phyloP scores from a whole-genome alignment of 2,113 vertebrate genomes.

The Neofelis nebulosa region DNA sequence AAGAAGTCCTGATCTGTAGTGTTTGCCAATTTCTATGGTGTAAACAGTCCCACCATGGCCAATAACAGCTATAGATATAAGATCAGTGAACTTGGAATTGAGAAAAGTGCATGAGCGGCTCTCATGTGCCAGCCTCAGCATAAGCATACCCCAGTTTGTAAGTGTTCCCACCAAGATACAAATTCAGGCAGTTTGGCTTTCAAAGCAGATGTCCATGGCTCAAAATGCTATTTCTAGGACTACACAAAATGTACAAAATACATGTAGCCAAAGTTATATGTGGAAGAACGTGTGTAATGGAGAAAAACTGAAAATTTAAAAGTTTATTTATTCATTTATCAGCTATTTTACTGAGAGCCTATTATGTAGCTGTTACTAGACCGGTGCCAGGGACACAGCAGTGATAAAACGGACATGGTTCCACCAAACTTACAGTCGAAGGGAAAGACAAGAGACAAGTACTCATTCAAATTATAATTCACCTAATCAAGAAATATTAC shows the following conservation, averaged over 20 bases:
- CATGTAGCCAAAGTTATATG: neutral
- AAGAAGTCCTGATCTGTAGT: neutral
- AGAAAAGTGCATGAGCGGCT: neutral
- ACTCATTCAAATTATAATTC: neutral
- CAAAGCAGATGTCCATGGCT: neutral
- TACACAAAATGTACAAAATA: neutral
- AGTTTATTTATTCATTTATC: neutral
- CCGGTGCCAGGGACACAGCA: neutral
- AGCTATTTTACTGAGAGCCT: neutral
- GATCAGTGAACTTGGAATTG: neutral
- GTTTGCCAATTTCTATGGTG: neutral
- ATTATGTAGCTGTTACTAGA: too few relatives aligned
- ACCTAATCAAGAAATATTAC: neutral
- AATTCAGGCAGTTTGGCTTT: neutral
- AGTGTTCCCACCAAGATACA: neutral
- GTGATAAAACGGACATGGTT: neutral
- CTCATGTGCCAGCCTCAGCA: neutral
- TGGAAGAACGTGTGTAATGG: neutral
- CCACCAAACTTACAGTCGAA: neutral
- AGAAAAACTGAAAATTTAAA: neutral
- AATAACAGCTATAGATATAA: neutral
- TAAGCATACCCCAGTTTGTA: neutral
- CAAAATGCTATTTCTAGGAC: neutral
- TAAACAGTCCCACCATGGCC: neutral
- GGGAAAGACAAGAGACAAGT: neutral